Evolutionary conservation across 2,113 vertebrate genomes (phyloP).

Genomic region (Oryzias melastigma): DNA sequence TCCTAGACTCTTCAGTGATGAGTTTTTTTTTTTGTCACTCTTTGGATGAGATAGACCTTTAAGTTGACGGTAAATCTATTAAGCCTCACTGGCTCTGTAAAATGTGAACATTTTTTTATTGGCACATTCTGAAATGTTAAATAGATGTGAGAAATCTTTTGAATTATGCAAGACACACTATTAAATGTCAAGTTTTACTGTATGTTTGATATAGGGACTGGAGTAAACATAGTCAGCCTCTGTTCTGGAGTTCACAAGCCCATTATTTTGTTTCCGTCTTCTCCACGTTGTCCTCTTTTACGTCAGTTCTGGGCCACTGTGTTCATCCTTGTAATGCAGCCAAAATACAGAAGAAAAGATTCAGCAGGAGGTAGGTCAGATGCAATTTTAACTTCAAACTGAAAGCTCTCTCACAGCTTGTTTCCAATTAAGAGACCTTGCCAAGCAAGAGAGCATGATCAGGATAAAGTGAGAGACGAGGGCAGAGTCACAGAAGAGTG

Average conservation of each 20-base stretch:
- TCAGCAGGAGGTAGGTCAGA: conserved; percentile 64
- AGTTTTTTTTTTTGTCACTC: neutral
- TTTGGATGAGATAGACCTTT: neutral
- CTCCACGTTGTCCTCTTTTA: conserved; percentile 26
- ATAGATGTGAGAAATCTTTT: too few relatives aligned
- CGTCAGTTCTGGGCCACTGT: conserved; percentile 35
- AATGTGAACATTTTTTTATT: neutral
- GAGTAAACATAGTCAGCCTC: neutral
- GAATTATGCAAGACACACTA: neutral
- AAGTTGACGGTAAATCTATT: conserved; percentile 6
- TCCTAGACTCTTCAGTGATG: neutral
- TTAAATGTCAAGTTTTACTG: neutral
- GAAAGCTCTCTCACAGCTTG: conserved; percentile 70
- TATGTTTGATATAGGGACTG: neutral
- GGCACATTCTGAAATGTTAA: too few relatives aligned
- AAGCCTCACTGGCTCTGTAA: neutral
- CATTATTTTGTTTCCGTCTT: conserved; percentile 25
- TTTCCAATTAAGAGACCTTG: conserved; percentile 71
- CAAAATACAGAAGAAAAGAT: conserved; percentile 50
- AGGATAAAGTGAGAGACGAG: conserved; percentile 33
- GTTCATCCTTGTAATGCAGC: conserved; percentile 38
- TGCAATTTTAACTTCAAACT: conserved; percentile 69
- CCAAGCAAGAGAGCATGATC: conserved; percentile 55
- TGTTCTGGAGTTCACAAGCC: neutral
- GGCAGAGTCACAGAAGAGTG: conserved; percentile 25